Percentiles rank a stretch among this genome's conserved stretches.
These are phyloP conservation scores for Bombyx mandarina DNA, from an alignment of 1,140 invertebrate genomes.

Conservation along the genomic window DNA sequence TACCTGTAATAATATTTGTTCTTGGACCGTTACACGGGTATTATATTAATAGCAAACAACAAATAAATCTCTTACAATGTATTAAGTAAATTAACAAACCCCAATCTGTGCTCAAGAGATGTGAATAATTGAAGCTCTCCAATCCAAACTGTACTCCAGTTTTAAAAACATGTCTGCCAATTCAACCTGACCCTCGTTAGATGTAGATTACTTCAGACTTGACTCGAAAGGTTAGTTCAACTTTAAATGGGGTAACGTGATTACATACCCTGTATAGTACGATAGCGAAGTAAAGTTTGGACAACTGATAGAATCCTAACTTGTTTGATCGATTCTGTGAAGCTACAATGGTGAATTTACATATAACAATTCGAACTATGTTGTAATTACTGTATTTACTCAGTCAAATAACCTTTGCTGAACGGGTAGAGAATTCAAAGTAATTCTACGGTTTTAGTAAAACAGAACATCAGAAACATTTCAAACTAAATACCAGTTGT, in stretches of 20 bases:
- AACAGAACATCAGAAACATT: neutral
- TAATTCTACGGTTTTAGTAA: neutral
- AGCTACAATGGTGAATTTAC: too few relatives aligned
- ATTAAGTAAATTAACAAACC: constrained; percentile 1
- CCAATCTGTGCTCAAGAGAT: constrained; percentile 10
- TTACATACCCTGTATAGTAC: constrained; percentile 13
- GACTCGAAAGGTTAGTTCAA: neutral
- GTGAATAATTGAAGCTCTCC: constrained; percentile 24
- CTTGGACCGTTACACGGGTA: too few relatives aligned
- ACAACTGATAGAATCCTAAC: constrained; percentile 16
- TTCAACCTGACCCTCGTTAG: constrained; percentile 7
- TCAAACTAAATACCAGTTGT: too few relatives aligned
- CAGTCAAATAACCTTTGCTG: too few relatives aligned
- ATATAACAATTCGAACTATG: too few relatives aligned
- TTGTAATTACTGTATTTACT: too few relatives aligned
- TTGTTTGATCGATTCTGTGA: neutral
- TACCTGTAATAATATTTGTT: too few relatives aligned
- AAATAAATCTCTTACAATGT: neutral
- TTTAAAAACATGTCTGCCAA: constrained; percentile 14
- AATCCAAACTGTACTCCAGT: constrained; percentile 11
- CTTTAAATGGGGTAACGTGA: constrained; percentile 10
- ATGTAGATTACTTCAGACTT: too few relatives aligned
- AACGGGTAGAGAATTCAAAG: neutral
- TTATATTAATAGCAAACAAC: neutral
- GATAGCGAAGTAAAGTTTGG: constrained; percentile 8